Percentiles rank a stretch among this genome's conserved stretches.
These are phyloP conservation scores for Trachelus tabidus DNA, from an alignment of 2,888 invertebrate species.

Conservation along the genomic window DNA sequence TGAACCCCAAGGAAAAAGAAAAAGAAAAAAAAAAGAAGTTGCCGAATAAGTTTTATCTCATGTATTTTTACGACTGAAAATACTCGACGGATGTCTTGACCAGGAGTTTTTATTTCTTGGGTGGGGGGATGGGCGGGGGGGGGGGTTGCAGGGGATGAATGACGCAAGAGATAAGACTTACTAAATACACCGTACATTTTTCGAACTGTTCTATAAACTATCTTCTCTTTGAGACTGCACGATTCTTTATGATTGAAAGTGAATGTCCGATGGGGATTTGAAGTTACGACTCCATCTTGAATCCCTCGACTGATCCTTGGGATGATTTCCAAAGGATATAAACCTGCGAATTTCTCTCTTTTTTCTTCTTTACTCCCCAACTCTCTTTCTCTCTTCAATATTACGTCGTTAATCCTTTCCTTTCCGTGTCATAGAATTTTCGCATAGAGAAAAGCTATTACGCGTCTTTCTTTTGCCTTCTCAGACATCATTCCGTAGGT, in stretches of 20 bases:
- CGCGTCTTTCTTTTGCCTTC: not conserved
- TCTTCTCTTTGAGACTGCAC: not conserved
- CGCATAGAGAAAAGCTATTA: not conserved
- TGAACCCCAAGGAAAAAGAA: not conserved
- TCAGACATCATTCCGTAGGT: not conserved
- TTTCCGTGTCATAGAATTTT: not conserved
- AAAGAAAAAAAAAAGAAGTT: not conserved
- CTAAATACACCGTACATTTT: not conserved
- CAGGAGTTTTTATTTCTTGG: not conserved
- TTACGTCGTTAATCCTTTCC: not conserved
- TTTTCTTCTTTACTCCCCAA: no score
- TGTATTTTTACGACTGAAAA: not conserved
- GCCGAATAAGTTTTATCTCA: not conserved
- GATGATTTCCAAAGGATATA: not conserved
- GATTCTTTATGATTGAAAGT: not conserved
- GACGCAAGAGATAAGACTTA: not conserved
- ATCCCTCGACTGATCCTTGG: not conserved
- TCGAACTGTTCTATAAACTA: not conserved
- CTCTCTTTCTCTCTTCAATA: not conserved
- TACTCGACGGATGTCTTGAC: not conserved
- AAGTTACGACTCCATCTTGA: not conserved
- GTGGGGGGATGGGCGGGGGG: not conserved
- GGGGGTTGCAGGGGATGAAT: not conserved
- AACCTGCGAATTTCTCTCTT: not conserved
- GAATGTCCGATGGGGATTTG: not conserved